Evolutionary conservation across 2,888 invertebrate genomes (phyloP), one percentile per base, ranked within the genome.

Genomic region (Metopia argyrocephala): DNA sequence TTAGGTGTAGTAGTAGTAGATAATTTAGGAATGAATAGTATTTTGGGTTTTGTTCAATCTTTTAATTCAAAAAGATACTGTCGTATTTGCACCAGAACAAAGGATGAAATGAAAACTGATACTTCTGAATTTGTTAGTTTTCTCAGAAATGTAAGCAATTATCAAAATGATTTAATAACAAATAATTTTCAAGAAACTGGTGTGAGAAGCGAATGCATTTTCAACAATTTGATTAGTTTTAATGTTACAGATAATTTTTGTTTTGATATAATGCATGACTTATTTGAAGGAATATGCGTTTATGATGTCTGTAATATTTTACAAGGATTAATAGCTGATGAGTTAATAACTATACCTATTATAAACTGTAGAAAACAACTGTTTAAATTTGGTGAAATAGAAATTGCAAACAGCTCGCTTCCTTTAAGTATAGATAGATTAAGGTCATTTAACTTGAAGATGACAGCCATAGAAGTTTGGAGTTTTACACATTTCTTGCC

Each of bases 301-400:
- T 65, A 65, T n/a, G 74, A 74, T 27, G 56, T 74, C 3, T 57
- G 74, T 21, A 64, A 74, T 65, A 50, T 74, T 12, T n/a, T 65
- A 20, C 23, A 48, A 27, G 25, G 18, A 15, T 52, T 64, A 62
- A 46, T 73, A 18, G 54, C 27, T 4, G 64, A 73, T 45, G 76
- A 79, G 23, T 45, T 78, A 38, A 3, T 82, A 27, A 70, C 69
- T n/a, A 28, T 79, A 57, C 45, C 61, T 5, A 9, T 31, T 9
- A 64, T 79, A 54, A 82, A 78, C 45, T 70, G 65, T 48, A 76
- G 82, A 54, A 76, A 82, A 69, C 48, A 38, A 27, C 48, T 82
- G 9, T 82, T 82, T 70, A 52, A 38, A 15, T 66, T 50, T 46
- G 75, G 78, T 9, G 75, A 78, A 48, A 46, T 18, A n/a, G n/a